Evolutionary conservation across 2,113 vertebrate genomes (phyloP), one percentile per base, ranked within the genome.

Genomic region (Gasterosteus nipponicus): DNA sequence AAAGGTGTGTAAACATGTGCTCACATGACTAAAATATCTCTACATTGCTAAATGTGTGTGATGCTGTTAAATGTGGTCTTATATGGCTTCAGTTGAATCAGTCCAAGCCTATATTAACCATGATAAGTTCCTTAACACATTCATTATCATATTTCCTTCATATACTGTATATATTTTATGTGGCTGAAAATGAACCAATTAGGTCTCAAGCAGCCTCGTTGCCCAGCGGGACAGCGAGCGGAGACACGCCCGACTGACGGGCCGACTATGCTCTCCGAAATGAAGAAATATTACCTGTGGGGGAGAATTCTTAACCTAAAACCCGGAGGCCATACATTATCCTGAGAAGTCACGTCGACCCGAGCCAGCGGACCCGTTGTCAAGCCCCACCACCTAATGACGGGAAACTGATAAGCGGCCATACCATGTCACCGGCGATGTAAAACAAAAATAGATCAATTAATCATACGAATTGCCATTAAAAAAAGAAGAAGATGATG

Each of bases 401-500:
- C 83, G 77, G 80, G 85, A 92, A 90, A 92, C 89, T 91, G 92
- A 93, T 92, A 93, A 92, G 91, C 77, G 44, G 84, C 86, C 82
- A 57, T 81, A 83, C 75, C 77, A 58, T 91, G 91, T 94, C 90
- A 89, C 67, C 82, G 19, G 7, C 38, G 57, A 90, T 92, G 90
- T 91, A 87, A 92, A 92, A 91, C 89, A 91, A 89, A 93, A 93
- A 92, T 91, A 90, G 89, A 90, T 86, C 81, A 86, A 91, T 94
- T 91, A 92, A 94, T 94, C 93, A 92, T 86, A 19, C 39, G 71
- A 87, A 90, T 81, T 76, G 73, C 88, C 72, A 91, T 90, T 91
- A 86, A 87, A 81, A 80, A 85, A 76, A 75, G 7, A 38, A 38
- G 80, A 84, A 80, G 59, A 65, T 71, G 80, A 88, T 84, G 87